phyloP scores from a whole-genome alignment of 2,888 invertebrate species.

The Clepsis dumicolana region DNA sequence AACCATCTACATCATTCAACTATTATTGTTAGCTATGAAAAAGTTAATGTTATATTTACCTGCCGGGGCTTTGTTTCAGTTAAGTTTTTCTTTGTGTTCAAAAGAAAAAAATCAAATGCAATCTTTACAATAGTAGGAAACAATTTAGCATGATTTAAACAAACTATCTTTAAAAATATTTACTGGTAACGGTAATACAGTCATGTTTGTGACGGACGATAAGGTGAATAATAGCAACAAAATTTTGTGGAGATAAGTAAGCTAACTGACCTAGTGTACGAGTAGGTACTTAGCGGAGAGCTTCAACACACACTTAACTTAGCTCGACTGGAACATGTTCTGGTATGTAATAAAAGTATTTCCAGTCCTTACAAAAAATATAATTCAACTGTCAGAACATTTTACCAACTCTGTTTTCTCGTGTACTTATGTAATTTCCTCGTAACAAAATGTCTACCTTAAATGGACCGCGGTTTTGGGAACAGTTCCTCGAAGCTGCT shows the following conservation, averaged over 20 bases:
- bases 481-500: constrained; percentile 34
- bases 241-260: neutral
- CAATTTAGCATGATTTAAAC: neutral
- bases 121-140: neutral
- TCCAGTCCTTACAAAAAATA: neutral
- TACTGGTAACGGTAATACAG: neutral
- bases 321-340: neutral
- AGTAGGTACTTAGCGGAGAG: neutral
- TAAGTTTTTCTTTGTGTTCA: too few species aligned
- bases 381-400: neutral
- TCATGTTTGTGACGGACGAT: neutral
- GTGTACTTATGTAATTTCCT: constrained; percentile 5
- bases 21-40: too few species aligned
- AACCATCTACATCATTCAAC: too few species aligned
- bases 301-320: neutral
- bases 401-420: constrained; percentile 1
- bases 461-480: constrained; percentile 28
- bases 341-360: neutral
- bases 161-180: neutral
- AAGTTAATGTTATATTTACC: too few species aligned
- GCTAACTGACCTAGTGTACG: neutral
- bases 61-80: too few species aligned
- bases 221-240: neutral
- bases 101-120: too few species aligned
- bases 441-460: constrained; percentile 7